These are phyloP conservation scores for Galendromus occidentalis DNA, from an alignment of 1,140 invertebrate species.

Conservation along the genomic window DNA sequence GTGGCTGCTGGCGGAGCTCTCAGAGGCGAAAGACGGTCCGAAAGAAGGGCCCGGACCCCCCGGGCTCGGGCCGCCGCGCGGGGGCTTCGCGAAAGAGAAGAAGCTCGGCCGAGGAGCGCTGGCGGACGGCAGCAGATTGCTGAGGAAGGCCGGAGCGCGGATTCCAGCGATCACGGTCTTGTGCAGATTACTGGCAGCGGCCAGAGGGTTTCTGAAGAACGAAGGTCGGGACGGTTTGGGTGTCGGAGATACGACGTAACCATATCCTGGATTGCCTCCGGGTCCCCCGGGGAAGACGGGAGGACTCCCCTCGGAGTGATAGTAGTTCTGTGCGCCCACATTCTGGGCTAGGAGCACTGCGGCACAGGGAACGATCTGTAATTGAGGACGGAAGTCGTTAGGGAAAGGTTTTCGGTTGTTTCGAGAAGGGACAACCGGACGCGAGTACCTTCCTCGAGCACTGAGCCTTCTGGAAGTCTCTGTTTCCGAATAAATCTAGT, in stretches of 20 bases:
- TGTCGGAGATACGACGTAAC: not conserved
- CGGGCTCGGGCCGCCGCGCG: not conserved
- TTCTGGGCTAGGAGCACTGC: not conserved
- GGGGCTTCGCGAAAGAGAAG: constrained; percentile 7
- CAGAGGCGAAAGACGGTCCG: not conserved
- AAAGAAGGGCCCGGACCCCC: not conserved
- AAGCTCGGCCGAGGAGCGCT: not conserved
- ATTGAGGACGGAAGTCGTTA: not conserved
- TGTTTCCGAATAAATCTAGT: no score
- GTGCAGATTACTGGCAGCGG: constrained; percentile 1
- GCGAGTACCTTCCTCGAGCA: no score
- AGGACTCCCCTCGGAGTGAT: not conserved
- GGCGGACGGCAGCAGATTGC: not conserved
- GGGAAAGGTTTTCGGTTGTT: not conserved
- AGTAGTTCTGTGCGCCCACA: constrained; percentile 2
- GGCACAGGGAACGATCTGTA: not conserved
- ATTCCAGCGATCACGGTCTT: constrained; percentile 7
- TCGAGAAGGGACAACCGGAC: not conserved
- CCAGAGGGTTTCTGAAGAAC: constrained; percentile 1
- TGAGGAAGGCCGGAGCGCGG: not conserved
- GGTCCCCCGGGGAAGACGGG: not conserved
- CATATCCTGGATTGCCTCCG: not conserved
- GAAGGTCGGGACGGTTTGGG: not conserved
- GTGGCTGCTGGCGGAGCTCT: not conserved
- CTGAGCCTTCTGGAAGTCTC: no score